Evolutionary conservation across 2,888 invertebrate species (phyloP).

Genomic region (Nezara viridula): DNA sequence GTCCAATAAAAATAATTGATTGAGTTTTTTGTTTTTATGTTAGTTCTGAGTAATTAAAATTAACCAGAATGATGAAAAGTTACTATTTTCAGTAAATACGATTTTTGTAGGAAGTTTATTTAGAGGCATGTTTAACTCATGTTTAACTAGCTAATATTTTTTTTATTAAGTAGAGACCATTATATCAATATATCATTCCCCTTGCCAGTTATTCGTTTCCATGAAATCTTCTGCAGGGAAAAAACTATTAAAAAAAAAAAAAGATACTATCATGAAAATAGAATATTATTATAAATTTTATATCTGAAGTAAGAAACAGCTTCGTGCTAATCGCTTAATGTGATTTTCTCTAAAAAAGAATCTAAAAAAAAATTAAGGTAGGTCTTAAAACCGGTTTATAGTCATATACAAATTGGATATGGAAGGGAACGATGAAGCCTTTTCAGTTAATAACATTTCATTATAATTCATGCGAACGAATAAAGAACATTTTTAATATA

Average conservation of each 20-base stretch:
- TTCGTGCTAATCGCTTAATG: slow-evolving; percentile 4
- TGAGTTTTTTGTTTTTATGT: too few relatives aligned
- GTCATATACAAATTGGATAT: slow-evolving; percentile 3
- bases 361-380: background rate
- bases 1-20: too few relatives aligned
- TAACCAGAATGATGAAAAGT: too few relatives aligned
- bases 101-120: too few relatives aligned
- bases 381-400: background rate
- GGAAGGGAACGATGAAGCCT: background rate
- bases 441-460: background rate
- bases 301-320: background rate
- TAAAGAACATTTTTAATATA: background rate
- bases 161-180: too few relatives aligned
- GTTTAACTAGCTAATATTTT: too few relatives aligned
- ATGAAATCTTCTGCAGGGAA: background rate
- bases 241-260: too few relatives aligned
- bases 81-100: too few relatives aligned
- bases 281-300: slow-evolving; percentile 10
- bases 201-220: background rate
- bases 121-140: too few relatives aligned
- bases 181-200: background rate
- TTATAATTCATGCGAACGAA: background rate
- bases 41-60: too few relatives aligned
- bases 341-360: background rate
- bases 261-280: background rate